Evolutionary conservation across 2,888 invertebrate genomes (phyloP).

Genomic region (Heliconius ismenius): DNA sequence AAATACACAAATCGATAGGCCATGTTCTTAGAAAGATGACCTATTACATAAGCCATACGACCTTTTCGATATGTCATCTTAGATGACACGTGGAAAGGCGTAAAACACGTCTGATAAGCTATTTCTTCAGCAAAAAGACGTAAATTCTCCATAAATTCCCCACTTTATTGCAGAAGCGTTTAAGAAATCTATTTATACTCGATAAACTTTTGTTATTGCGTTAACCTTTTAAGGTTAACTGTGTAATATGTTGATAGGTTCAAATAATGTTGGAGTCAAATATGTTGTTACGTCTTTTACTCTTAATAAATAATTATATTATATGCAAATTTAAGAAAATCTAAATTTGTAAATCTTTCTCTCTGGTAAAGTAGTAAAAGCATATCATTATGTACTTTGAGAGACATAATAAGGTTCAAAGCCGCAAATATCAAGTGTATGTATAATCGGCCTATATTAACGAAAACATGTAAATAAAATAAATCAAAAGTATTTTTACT

Average conservation of each 20-base stretch:
- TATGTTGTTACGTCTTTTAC: neutral
- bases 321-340: neutral
- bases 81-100: slow-evolving; percentile 39
- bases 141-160: slow-evolving; percentile 60
- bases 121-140: slow-evolving; percentile 55
- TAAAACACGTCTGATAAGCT: slow-evolving; percentile 45
- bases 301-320: neutral
- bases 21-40: neutral
- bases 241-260: slow-evolving; percentile 15
- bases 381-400: no score
- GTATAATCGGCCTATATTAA: no score
- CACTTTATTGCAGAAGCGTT: slow-evolving; percentile 57
- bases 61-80: slow-evolving; percentile 23
- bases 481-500: neutral
- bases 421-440: no score
- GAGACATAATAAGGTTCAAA: no score
- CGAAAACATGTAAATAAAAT: neutral
- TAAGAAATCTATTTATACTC: slow-evolving; percentile 59
- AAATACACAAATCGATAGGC: neutral
- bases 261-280: neutral
- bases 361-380: no score
- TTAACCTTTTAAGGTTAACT: slow-evolving; percentile 43
- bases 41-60: slow-evolving; percentile 32
- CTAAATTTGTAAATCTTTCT: no score
- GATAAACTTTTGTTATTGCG: slow-evolving; percentile 58